Percentiles rank a stretch among this genome's conserved stretches.
These are phyloP conservation scores for Pachyramphus minor DNA, from an alignment of 2,113 vertebrate species.

Conservation along the genomic window DNA sequence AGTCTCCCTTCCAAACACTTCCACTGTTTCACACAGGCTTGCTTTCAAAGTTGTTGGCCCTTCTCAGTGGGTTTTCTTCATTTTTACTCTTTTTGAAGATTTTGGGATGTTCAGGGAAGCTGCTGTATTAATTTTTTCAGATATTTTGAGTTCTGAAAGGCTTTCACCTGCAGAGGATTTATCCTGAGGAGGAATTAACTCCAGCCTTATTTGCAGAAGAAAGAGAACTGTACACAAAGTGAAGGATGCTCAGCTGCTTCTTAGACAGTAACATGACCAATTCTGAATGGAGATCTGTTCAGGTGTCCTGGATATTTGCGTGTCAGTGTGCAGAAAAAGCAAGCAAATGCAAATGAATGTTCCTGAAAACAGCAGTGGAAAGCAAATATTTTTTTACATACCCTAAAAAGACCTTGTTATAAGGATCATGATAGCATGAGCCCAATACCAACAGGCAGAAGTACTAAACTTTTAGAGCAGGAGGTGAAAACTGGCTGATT, in stretches of 20 bases:
- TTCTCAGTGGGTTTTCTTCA: neutral
- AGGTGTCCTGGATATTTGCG: neutral
- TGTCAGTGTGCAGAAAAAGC: constrained; percentile 29
- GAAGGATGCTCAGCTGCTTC: neutral
- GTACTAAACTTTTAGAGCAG: neutral
- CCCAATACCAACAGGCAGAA: neutral
- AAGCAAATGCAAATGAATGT: constrained; percentile 48
- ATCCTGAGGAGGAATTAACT: neutral
- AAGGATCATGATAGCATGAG: neutral
- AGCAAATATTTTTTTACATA: neutral
- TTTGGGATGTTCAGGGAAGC: neutral
- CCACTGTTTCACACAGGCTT: neutral
- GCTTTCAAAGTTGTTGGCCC: neutral
- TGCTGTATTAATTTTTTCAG: neutral
- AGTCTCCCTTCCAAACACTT: constrained; percentile 8
- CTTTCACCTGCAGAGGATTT: neutral
- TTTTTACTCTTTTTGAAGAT: neutral
- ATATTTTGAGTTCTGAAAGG: neutral
- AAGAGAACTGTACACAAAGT: neutral
- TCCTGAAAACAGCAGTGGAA: constrained; percentile 32
- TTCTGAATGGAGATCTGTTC: constrained; percentile 35
- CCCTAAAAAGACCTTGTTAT: neutral
- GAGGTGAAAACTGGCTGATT: neutral
- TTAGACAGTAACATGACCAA: neutral
- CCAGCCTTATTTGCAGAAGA: neutral